Base-by-base conservation (phyloP, 2,113 vertebrate genomes). In the Caloenas nicobarica region DNA sequence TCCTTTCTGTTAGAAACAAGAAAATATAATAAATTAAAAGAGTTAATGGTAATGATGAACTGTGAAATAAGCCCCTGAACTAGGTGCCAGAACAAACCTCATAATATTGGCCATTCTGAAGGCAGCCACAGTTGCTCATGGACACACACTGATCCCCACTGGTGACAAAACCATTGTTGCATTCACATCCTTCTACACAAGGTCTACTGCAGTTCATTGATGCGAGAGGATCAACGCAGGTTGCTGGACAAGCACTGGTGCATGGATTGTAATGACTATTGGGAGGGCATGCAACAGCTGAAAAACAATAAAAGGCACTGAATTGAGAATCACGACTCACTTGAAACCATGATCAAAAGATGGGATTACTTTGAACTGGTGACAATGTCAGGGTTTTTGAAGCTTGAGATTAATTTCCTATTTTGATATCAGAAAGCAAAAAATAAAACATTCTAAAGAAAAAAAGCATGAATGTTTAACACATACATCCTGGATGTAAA, bases 101-200 rank as follows among this genome's bases (percentile, higher is more conserved):
- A 73, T 83, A 96, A 97, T 99, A 85, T 46, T 96, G 54, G 34
- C 82, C 98, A 58, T 97, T 33, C 44, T 74, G 82, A 34, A 34
- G 29, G 79, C 98, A 98, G 64, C 98, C 98, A 13, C 98, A 98
- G 8, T 96, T 79, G 2, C 69, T 89, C 34, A n/a, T 57, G 1
- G 93, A 56, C 53, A 98, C 97, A 21, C 98, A 98, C 4, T 87
- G 56, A 23, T n/a, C 96, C 3, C 97, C 97, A 0, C 97, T 97
- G 33, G 95, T 61, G 56, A 98, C 91, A 58, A 98, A 98, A 21
- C 97, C 98, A 0, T 56, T 18, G 12, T 95, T 79, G 83, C 98
- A 98, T 79, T 95, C 96, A 66, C 98, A 98, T 74, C 95, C 97
- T 79, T 98, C 98, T 29, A 97, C 94, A 28, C 98, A 98, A 3